phyloP scores from a whole-genome alignment of 2,113 vertebrate species.

The Rhizomys pruinosus region DNA sequence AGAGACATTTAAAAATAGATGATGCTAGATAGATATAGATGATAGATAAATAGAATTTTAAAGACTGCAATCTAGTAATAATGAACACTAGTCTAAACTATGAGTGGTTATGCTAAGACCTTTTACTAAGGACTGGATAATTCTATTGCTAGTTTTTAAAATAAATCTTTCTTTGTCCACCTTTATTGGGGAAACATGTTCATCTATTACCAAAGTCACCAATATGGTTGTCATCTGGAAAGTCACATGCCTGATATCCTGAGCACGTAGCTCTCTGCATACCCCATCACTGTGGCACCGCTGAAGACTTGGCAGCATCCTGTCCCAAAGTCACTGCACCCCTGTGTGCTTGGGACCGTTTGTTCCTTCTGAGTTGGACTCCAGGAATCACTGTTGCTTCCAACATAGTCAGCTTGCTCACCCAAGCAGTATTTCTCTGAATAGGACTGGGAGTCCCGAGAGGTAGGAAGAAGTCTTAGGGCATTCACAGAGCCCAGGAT shows the following conservation, averaged over 20 bases:
- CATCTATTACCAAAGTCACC: background rate
- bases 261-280: background rate
- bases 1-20: constrained; percentile 5
- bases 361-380: constrained; percentile 12
- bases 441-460: background rate
- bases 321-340: background rate
- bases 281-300: fast-evolving
- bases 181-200: background rate
- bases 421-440: background rate
- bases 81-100: background rate
- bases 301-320: background rate
- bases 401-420: constrained; percentile 20
- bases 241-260: background rate
- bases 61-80: background rate
- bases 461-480: background rate
- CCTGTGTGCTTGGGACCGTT: background rate
- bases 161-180: background rate
- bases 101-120: background rate
- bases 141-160: background rate
- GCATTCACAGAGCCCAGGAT: background rate
- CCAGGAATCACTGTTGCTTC: background rate
- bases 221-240: background rate
- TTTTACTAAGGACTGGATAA: background rate
- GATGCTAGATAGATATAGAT: background rate
- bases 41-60: background rate